These are phyloP conservation scores for Lymantria dispar DNA, from an alignment of 2,888 invertebrate genomes.

Conservation along the genomic window DNA sequence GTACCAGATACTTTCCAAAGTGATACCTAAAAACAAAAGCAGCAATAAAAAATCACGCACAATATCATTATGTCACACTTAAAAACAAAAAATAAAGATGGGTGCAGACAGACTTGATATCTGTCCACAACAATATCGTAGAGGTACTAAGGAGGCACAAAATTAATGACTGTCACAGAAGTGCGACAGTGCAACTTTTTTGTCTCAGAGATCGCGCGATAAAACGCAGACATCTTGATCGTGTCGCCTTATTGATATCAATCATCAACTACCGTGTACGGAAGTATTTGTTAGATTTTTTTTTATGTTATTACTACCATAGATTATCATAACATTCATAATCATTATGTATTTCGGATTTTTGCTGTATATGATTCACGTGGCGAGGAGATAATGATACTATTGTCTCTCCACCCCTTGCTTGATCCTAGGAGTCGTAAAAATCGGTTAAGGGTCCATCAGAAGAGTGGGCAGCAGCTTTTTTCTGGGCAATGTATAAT, in stretches of 20 bases:
- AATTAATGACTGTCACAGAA: conserved; percentile 71
- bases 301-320: conserved; percentile 11
- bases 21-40: too few relatives aligned
- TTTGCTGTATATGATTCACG: too few relatives aligned
- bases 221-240: conserved; percentile 73
- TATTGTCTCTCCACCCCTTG: too few relatives aligned
- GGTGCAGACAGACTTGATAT: conserved; percentile 22
- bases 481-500: too few relatives aligned
- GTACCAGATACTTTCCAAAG: too few relatives aligned
- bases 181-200: conserved; percentile 54
- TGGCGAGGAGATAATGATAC: too few relatives aligned
- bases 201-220: conserved; percentile 40
- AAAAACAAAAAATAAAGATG: conserved; percentile 8
- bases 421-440: too few relatives aligned
- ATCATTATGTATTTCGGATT: too few relatives aligned
- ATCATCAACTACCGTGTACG: conserved; percentile 65
- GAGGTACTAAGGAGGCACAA: conserved; percentile 37
- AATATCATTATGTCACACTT: conserved; percentile 5
- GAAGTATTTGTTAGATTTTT: conserved; percentile 42
- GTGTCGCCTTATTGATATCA: conserved; percentile 61
- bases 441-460: too few relatives aligned
- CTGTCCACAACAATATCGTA: conserved; percentile 20
- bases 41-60: neutral
- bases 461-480: too few relatives aligned
- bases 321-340: too few relatives aligned